Evolutionary conservation across 2,888 invertebrate genomes (phyloP).

Genomic region (Polydrusus tereticollis): DNA sequence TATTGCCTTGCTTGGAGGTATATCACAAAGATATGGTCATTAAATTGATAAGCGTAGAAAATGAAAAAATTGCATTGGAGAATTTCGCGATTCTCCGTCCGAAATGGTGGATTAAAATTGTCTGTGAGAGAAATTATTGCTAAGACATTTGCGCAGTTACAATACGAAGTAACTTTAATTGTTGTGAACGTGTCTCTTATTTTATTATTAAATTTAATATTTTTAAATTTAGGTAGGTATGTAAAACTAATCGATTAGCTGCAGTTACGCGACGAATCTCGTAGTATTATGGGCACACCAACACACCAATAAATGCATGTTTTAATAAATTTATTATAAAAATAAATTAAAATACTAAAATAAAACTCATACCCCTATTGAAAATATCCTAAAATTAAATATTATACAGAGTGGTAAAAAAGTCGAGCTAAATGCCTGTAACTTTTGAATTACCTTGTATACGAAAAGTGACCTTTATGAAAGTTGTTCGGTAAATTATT

Average conservation of each 20-base stretch:
- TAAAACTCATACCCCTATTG: too few relatives aligned
- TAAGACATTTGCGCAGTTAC: background rate
- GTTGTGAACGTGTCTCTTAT: background rate
- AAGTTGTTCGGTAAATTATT: too few relatives aligned
- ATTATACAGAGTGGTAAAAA: too few relatives aligned
- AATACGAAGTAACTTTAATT: background rate
- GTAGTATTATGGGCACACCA: too few relatives aligned
- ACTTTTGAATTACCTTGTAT: too few relatives aligned
- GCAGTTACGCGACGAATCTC: background rate
- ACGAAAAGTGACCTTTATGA: too few relatives aligned
- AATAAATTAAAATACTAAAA: too few relatives aligned
- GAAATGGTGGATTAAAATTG: conserved; percentile 11
- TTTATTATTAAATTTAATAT: background rate
- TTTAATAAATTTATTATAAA: too few relatives aligned
- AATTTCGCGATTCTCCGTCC: conserved; percentile 17
- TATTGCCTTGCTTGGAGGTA: conserved; percentile 3
- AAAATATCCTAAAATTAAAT: too few relatives aligned
- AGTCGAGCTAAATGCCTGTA: too few relatives aligned
- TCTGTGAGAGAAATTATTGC: conserved; percentile 19
- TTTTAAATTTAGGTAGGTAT: background rate
- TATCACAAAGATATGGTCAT: conserved; percentile 15
- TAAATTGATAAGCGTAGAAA: conserved; percentile 22
- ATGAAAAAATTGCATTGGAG: conserved; percentile 19
- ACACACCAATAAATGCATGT: too few relatives aligned
- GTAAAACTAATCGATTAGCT: background rate